A percentile compares a stretch with the other conserved stretches of the same genome.
Conservation (phyloP, 2,113 vertebrate species). For the Oreamnos americanus region DNA sequence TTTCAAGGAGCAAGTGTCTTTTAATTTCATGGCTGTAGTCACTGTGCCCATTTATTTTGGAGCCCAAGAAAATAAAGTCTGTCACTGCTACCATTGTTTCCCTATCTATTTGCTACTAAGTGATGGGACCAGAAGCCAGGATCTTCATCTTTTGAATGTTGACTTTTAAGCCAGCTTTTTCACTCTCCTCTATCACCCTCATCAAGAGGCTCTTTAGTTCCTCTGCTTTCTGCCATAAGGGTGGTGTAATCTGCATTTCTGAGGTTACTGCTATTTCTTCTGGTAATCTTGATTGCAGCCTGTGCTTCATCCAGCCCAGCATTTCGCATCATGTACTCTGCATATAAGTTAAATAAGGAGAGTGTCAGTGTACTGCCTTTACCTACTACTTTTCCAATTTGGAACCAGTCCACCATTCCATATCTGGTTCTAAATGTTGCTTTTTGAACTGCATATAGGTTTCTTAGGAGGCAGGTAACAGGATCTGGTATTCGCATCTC, state of each 20-base stretch:
- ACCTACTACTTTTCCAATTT: not conserved
- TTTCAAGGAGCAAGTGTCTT: not conserved
- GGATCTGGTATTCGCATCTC: not conserved
- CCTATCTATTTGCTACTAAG: not conserved
- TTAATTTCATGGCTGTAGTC: not conserved
- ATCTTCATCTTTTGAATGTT: not conserved
- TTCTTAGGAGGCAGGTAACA: not conserved
- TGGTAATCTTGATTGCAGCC: not conserved
- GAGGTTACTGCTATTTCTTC: not conserved
- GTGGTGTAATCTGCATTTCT: not conserved
- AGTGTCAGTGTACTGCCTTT: not conserved
- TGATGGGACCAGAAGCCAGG: not conserved
- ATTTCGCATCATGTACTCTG: not conserved
- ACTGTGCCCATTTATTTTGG: not conserved
- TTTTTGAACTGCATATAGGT: not conserved
- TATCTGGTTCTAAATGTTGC: not conserved
- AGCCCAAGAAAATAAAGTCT: not conserved
- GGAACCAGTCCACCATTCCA: not conserved
- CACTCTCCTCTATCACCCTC: not conserved
- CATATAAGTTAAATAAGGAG: not conserved
- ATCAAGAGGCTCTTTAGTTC: not conserved
- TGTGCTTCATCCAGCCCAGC: not conserved
- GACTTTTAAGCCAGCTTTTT: not conserved
- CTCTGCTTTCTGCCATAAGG: not conserved
- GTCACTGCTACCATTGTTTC: not conserved